These are phyloP conservation scores for Oreotragus oreotragus DNA, from an alignment of 2,113 vertebrate species.

Conservation along the genomic window DNA sequence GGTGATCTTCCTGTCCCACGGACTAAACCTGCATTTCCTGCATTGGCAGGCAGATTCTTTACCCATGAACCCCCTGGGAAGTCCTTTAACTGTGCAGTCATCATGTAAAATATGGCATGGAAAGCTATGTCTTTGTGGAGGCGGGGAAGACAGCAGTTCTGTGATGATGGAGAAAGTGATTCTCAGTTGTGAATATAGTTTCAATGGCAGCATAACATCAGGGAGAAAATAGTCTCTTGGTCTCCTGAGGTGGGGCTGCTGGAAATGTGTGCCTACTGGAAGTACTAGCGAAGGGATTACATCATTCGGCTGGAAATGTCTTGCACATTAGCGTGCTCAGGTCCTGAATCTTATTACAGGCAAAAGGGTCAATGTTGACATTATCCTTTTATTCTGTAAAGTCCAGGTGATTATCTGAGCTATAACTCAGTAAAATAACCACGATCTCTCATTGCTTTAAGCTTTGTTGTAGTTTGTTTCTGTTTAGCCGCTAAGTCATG, in stretches of 20 bases:
- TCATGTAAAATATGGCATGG: background rate
- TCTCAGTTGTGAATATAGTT: background rate
- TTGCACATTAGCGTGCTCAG: background rate
- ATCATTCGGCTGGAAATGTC: background rate
- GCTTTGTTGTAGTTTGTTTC: background rate
- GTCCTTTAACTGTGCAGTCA: background rate
- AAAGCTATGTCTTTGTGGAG: background rate
- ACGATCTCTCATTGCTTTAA: background rate
- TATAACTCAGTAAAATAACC: background rate
- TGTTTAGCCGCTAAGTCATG: background rate
- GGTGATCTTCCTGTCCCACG: accelerated
- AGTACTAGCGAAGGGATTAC: background rate
- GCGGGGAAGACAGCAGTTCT: background rate
- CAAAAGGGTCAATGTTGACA: background rate
- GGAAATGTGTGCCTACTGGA: background rate
- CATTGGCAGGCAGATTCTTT: background rate
- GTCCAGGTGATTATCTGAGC: background rate
- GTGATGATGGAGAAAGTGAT: background rate
- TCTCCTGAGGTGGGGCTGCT: background rate
- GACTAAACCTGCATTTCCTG: background rate
- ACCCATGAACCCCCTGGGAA: background rate
- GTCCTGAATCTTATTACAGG: background rate
- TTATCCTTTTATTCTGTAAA: background rate
- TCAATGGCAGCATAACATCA: background rate
- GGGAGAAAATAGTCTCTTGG: background rate